A percentile compares a stretch with the other conserved stretches of the same genome.
Conservation (phyloP, 2,113 vertebrate species). For the Labeo rohita region DNA sequence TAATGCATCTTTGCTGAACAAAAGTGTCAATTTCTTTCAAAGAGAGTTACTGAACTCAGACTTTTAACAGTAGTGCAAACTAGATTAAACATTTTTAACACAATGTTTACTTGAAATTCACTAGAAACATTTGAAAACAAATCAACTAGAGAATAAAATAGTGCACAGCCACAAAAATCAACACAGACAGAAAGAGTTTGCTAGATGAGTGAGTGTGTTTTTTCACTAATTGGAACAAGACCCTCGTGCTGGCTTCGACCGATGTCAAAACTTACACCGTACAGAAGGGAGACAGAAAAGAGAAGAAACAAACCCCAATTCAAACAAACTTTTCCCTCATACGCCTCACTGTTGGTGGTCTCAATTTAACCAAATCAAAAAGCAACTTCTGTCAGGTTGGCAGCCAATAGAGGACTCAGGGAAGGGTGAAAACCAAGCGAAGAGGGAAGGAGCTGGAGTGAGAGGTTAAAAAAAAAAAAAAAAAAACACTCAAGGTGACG, state of each 20-base stretch:
- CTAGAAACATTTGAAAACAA: background rate
- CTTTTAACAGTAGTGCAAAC: background rate
- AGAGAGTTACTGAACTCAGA: background rate
- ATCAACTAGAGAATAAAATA: background rate
- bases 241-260: slow-evolving; percentile 57
- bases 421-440: slow-evolving; percentile 55
- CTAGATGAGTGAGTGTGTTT: background rate
- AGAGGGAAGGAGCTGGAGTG: slow-evolving; percentile 37
- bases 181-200: background rate
- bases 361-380: slow-evolving; percentile 68
- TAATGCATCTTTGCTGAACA: background rate
- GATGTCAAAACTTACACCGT: slow-evolving; percentile 72
- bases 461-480: slow-evolving; percentile 47
- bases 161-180: background rate
- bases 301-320: slow-evolving; percentile 57
- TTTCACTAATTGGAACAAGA: slow-evolving; percentile 26
- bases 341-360: slow-evolving; percentile 74
- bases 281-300: slow-evolving; percentile 38
- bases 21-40: background rate
- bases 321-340: slow-evolving; percentile 71
- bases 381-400: slow-evolving; percentile 65
- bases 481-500: slow-evolving; percentile 30
- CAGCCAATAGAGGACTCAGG: background rate
- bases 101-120: background rate
- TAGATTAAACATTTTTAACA: background rate